Base-by-base conservation (phyloP, 2,113 vertebrate genomes). In the Xiphophorus maculatus region DNA sequence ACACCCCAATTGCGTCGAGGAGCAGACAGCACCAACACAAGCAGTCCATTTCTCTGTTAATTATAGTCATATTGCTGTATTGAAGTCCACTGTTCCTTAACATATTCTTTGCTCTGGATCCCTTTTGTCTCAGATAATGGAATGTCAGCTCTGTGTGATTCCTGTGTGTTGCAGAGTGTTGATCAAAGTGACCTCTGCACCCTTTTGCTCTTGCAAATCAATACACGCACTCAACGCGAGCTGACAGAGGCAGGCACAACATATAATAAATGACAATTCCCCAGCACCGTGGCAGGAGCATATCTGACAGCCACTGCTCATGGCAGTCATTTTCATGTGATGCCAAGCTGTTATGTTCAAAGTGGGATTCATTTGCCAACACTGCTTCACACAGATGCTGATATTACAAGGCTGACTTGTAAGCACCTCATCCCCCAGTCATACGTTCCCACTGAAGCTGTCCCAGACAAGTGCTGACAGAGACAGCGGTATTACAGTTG, bases 151-250 rank as follows among this genome's bases (percentile, higher is more conserved):
- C 77, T 80, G 84, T 74, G 79, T 80, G 94, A 94, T 94, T 91
- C 88, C 84, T 89, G 89, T 87, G 90, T 93, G 94, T 94, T 84
- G 91, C 94, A 89, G 91, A 94, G 94, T 85, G 94, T 92, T 95
- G 95, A 96, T 96, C 95, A 96, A 97, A 97, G 96, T 96, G 95
- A 96, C 96, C 96, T 96, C 95, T 95, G 95, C 89, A 93, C 90
- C 89, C 70, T 69, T 94, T 89, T 62, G 91, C 93, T 95, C 94
- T 94, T 90, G 94, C 95, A 95, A 97, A 97, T 98, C 95, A 95
- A 96, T 96, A 96, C 93, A 74, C 88, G 51, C 75, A 89, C 94
- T 93, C 93, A 87, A 91, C 93, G 83, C 92, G 87, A 92, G 93
- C 95, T 94, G 95, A 96, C 95, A 95, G 93, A 94, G 88, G 76